phyloP scores from a whole-genome alignment of 30 jellyfish, hydroid and myxozoan genomes.

The Hydra vulgaris region DNA sequence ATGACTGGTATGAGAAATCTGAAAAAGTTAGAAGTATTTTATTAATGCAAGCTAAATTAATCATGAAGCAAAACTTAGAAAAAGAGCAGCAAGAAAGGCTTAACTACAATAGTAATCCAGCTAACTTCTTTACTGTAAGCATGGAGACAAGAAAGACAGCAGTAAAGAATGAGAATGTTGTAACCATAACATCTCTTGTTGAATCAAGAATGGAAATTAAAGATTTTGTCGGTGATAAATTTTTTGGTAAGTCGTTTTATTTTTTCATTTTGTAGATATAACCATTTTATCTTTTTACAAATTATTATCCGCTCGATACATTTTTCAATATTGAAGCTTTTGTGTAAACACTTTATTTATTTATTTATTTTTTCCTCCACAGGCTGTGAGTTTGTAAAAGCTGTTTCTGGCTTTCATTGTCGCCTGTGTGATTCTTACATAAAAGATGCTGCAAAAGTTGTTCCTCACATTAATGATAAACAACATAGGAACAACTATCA shows the following conservation, averaged over 20 bases:
- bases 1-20: slow-evolving; percentile 83
- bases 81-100: slow-evolving; percentile 46
- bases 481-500: slow-evolving; percentile 55
- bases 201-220: slow-evolving; percentile 67
- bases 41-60: slow-evolving; percentile 46
- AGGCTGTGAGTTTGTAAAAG: slow-evolving; percentile 89
- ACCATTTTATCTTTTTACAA: background rate
- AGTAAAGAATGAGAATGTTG: slow-evolving; percentile 30
- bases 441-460: slow-evolving; percentile 41
- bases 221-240: slow-evolving; percentile 60
- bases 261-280: background rate
- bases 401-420: slow-evolving; percentile 68
- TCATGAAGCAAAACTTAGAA: slow-evolving; percentile 47
- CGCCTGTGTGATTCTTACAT: slow-evolving; percentile 52
- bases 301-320: no score
- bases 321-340: background rate
- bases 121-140: slow-evolving; percentile 48
- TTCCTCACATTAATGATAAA: slow-evolving; percentile 62
- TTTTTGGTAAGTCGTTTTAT: slow-evolving; percentile 48
- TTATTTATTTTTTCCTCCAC: no score
- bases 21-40: slow-evolving; percentile 52
- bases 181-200: slow-evolving; percentile 52
- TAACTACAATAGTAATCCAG: slow-evolving; percentile 60
- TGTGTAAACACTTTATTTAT: background rate
- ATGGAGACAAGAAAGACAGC: slow-evolving; percentile 85